Conservation (phyloP, 1,140 invertebrate species). For the Mycetomoellerius zeteki region DNA sequence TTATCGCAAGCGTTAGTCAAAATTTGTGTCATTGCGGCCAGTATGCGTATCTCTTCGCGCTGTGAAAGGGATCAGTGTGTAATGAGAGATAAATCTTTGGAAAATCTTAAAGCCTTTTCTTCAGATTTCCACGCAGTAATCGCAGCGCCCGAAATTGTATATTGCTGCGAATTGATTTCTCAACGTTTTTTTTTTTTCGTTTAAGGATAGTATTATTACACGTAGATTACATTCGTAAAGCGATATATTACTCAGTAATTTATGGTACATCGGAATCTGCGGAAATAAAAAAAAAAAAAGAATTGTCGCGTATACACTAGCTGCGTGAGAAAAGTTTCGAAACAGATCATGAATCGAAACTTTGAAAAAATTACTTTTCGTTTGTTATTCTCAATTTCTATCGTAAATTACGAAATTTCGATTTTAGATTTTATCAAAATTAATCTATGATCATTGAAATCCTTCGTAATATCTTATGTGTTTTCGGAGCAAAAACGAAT, state of each 20-base stretch:
- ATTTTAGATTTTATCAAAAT: neutral
- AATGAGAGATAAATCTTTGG: neutral
- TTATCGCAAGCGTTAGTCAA: conserved; percentile 29
- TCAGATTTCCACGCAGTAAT: conserved; percentile 12
- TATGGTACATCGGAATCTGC: conserved; percentile 28
- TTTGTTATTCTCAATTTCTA: neutral
- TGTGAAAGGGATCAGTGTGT: neutral
- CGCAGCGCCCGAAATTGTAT: conserved; percentile 34
- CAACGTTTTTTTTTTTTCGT: conserved; percentile 3
- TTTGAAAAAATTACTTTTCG: conserved; percentile 19
- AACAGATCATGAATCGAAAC: neutral
- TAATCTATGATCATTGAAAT: neutral
- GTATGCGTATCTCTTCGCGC: neutral
- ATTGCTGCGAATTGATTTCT: conserved; percentile 35
- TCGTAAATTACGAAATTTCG: neutral
- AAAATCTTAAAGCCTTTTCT: conserved; percentile 1
- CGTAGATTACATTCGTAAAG: conserved; percentile 6
- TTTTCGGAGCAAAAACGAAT: neutral
- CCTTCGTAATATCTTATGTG: neutral
- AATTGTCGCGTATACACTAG: neutral
- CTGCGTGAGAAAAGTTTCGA: conserved; percentile 17
- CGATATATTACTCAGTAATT: conserved; percentile 47
- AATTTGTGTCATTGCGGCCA: conserved; percentile 34
- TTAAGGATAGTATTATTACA: conserved; percentile 54
- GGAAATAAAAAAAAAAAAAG: conserved; percentile 28